Conservation (phyloP, 2,797 vertebrate species). For the Petrocephalus sullivani region DNA sequence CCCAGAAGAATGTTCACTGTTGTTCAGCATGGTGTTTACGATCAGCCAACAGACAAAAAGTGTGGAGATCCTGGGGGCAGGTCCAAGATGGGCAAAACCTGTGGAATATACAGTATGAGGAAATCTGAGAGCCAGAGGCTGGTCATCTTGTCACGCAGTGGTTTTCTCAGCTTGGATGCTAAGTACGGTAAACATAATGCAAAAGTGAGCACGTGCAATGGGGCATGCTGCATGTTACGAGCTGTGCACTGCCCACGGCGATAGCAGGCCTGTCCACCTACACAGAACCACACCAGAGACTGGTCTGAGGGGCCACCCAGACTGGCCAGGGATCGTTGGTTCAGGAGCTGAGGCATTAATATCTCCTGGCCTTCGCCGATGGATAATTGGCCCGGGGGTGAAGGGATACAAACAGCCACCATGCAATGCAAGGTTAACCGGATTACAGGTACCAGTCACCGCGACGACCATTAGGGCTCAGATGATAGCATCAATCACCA, state of each 20-base stretch:
- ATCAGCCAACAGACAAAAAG: neutral
- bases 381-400: neutral
- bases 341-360: neutral
- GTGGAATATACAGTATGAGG: neutral
- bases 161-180: neutral
- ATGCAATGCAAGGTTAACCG: conserved; percentile 7
- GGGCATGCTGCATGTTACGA: neutral
- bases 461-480: neutral
- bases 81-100: neutral
- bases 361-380: neutral
- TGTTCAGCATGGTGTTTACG: neutral
- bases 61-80: neutral
- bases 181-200: neutral
- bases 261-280: neutral
- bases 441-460: conserved; percentile 10
- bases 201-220: neutral
- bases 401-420: neutral
- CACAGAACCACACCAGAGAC: neutral
- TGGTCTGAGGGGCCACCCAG: neutral
- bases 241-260: neutral
- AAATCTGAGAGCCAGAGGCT: neutral
- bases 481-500: conserved; percentile 15
- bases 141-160: neutral
- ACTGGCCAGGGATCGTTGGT: neutral
- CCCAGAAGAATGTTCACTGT: neutral